phyloP scores from a whole-genome alignment of 2,888 invertebrate species.

The Sicus ferrugineus region DNA sequence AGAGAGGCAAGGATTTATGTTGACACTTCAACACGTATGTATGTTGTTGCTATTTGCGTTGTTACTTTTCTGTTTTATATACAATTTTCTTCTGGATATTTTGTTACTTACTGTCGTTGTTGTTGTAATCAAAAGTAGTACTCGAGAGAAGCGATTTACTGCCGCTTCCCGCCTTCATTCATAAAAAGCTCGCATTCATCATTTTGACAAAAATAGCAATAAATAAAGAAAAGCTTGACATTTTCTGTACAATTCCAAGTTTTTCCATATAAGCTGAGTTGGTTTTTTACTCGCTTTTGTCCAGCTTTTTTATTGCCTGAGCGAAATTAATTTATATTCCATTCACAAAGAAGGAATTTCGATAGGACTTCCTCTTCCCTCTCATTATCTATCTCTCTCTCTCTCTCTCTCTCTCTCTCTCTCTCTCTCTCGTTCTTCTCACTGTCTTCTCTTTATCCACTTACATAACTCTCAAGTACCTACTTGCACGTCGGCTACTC shows the following conservation, averaged over 20 bases:
- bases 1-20: neutral
- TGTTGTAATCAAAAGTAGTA: neutral
- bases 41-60: too few species aligned
- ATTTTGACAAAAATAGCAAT: neutral
- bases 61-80: too few species aligned
- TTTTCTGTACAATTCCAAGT: neutral
- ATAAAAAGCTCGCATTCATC: slow-evolving; percentile 19
- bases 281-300: neutral
- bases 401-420: too few species aligned
- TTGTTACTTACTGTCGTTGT: too few species aligned
- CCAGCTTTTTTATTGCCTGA: neutral
- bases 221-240: neutral
- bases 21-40: neutral
- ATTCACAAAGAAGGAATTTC: neutral
- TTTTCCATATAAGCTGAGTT: neutral
- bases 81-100: too few species aligned
- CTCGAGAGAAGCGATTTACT: neutral
- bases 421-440: too few species aligned
- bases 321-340: neutral
- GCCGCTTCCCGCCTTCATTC: neutral
- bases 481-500: too few species aligned
- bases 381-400: too few species aligned
- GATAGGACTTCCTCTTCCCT: neutral
- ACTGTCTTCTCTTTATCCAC: too few species aligned
- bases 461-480: too few species aligned